A percentile compares a stretch with the other conserved stretches of the same genome.
These are phyloP conservation scores for human DNA, from an alignment of 2,113 vertebrate species.

Conservation along the genomic window GRCh38 chr6:122301501-122302000, in stretches of 20 bases:
- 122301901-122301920: background rate
- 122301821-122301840: background rate
- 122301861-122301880: background rate
- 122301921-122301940: background rate
- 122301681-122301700: conserved; percentile 52
- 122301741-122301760: conserved; percentile 35
- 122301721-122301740: background rate
- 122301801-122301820: background rate
- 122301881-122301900: background rate
- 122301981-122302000: background rate
- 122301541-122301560: conserved; percentile 44
- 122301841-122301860: background rate
- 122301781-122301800: background rate
- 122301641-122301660: conserved; percentile 37
- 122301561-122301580: conserved; percentile 44
- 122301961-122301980: background rate
- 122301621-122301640: background rate
- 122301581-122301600: conserved; percentile 45
- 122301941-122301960: background rate
- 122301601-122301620: conserved; percentile 33
- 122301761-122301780: background rate
- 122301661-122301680: background rate
- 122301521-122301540: background rate
- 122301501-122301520: conserved; percentile 46
- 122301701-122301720: background rate